Evolutionary conservation across 2,113 vertebrate species (phyloP).

Genomic region (Cinclus mexicanus): DNA sequence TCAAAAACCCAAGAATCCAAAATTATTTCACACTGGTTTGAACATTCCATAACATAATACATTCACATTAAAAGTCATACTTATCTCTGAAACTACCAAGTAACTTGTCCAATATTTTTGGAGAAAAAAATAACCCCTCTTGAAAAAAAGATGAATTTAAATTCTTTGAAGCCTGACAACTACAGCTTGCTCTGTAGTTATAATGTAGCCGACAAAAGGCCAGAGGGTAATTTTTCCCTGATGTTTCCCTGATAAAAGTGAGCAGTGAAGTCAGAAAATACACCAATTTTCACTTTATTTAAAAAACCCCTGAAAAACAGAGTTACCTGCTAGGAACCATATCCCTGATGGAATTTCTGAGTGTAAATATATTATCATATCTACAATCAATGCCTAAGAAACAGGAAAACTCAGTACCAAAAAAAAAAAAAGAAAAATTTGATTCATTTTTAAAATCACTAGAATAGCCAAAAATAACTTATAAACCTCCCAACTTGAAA

Average conservation of each 20-base stretch:
- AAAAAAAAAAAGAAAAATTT: not conserved
- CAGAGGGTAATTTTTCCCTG: conserved; percentile 36
- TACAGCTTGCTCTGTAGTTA: not conserved
- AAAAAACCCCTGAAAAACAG: not conserved
- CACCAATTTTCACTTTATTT: conserved; percentile 15
- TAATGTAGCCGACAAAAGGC: conserved; percentile 5
- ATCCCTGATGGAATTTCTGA: conserved; percentile 27
- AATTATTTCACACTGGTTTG: not conserved
- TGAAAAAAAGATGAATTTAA: not conserved
- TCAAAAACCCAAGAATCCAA: not conserved
- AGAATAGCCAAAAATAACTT: not conserved
- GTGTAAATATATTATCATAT: not conserved
- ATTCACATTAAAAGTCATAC: not conserved
- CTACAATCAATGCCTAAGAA: not conserved
- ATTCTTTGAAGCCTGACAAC: not conserved
- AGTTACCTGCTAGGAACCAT: not conserved
- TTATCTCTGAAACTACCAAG: not conserved
- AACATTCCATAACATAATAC: not conserved
- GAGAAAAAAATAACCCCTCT: not conserved
- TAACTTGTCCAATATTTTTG: not conserved
- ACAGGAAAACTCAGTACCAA: not conserved
- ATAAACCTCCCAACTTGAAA: fast-evolving
- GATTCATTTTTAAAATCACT: not conserved
- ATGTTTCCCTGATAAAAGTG: conserved; percentile 49
- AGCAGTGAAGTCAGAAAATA: conserved; percentile 35